These are phyloP conservation scores for Phaenicophaeus curvirostris DNA, from an alignment of 2,797 vertebrate species.

Conservation along the genomic window DNA sequence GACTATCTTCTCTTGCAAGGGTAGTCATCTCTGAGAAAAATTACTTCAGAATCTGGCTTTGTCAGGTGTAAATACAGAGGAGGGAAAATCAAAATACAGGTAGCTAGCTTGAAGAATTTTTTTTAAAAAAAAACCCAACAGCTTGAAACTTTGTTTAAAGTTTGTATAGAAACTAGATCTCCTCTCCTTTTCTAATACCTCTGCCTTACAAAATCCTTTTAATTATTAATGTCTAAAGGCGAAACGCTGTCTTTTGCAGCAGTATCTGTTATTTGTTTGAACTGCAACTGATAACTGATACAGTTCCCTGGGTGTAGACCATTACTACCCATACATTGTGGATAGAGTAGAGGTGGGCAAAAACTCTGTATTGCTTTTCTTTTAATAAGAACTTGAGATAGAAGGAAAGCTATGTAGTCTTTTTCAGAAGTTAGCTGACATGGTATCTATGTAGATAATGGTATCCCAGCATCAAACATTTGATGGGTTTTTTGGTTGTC, in stretches of 20 bases:
- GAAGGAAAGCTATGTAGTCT: not conserved
- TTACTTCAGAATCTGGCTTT: not conserved
- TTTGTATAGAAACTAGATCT: not conserved
- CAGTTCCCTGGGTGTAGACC: not conserved
- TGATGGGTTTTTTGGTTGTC: not conserved
- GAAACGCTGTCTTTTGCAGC: not conserved
- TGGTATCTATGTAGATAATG: not conserved
- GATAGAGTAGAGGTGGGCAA: not conserved
- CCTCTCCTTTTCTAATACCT: not conserved
- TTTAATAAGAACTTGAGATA: not conserved
- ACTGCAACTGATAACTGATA: not conserved
- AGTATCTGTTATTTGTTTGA: not conserved
- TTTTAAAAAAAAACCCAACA: not conserved
- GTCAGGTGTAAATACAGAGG: not conserved
- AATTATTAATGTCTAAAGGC: not conserved
- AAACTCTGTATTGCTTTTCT: not conserved
- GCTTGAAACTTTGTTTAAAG: not conserved
- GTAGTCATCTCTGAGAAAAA: not conserved
- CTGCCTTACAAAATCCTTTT: not conserved
- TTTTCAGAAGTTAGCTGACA: not conserved
- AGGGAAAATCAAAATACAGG: not conserved
- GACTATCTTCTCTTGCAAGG: not conserved
- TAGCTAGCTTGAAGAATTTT: not conserved
- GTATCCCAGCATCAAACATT: not conserved
- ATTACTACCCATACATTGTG: not conserved